phyloP scores from a whole-genome alignment of 1,140 invertebrate species.

The Drosophila kurseongensis region DNA sequence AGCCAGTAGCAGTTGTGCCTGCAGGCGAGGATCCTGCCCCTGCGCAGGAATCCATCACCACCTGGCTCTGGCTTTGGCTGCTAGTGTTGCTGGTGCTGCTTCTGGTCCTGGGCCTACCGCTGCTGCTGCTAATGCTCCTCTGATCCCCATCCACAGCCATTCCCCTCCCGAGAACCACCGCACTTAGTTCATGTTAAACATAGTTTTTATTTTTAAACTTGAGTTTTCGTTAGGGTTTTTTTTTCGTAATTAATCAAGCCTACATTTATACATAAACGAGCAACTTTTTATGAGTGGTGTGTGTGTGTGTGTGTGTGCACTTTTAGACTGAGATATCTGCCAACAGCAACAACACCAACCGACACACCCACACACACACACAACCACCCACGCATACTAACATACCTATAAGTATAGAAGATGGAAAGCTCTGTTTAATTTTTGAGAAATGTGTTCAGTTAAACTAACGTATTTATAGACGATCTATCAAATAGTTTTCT shows the following conservation, averaged over 20 bases:
- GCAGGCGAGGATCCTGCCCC: not conserved
- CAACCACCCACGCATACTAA: conserved; percentile 7
- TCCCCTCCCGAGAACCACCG: conserved; percentile 32
- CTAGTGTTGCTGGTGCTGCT: conserved; percentile 45
- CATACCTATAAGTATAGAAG: conserved; percentile 5
- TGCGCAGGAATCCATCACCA: not conserved
- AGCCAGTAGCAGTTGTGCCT: conserved; percentile 4
- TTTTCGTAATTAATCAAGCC: conserved; percentile 23
- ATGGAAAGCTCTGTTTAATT: conserved; percentile 50
- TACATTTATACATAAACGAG: conserved; percentile 6
- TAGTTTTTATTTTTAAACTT: conserved; percentile 19
- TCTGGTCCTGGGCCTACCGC: conserved; percentile 36
- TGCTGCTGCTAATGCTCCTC: conserved; percentile 19
- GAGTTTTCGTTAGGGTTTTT: conserved; percentile 23
- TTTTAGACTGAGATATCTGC: conserved; percentile 76
- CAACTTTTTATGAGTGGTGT: conserved; percentile 28
- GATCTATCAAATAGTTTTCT: conserved; percentile 59
- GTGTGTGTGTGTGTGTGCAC: conserved; percentile 9
- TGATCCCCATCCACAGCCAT: conserved; percentile 10
- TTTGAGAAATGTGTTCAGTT: conserved; percentile 76
- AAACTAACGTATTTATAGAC: conserved; percentile 76
- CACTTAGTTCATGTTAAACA: conserved; percentile 64
- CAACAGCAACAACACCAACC: conserved; percentile 49
- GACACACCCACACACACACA: conserved; percentile 22
- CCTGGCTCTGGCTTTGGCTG: conserved; percentile 27